A percentile compares a stretch with the other conserved stretches of the same genome.
Conservation (phyloP, 2,797 vertebrate species). For the Oreochromis grahami region DNA sequence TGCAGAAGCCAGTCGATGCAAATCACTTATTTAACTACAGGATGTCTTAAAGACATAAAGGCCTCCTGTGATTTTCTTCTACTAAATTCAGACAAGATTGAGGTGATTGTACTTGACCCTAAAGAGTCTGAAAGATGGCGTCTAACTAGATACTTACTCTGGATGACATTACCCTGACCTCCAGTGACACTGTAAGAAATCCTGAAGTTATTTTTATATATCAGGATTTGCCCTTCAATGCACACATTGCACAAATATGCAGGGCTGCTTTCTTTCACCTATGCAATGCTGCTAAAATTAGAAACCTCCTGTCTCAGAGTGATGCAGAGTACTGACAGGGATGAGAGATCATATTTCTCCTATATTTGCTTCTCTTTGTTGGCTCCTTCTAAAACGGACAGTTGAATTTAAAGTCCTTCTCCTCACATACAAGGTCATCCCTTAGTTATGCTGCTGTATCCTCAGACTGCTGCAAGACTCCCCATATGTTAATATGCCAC, state of each 20-base stretch:
- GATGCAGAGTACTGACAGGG: background rate
- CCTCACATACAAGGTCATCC: background rate
- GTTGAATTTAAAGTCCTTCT: background rate
- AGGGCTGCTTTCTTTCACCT: background rate
- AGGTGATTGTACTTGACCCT: background rate
- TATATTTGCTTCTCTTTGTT: background rate
- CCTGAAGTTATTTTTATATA: background rate
- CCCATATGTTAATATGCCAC: background rate
- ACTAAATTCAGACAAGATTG: background rate
- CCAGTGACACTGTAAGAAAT: background rate
- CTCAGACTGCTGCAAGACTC: background rate
- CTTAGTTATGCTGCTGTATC: background rate
- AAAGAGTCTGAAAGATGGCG: background rate
- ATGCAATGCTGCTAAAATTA: background rate
- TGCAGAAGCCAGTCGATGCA: rapidly evolving
- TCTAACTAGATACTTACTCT: background rate
- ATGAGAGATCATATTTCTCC: background rate
- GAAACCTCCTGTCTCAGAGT: background rate
- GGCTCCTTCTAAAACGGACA: background rate
- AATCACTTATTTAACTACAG: background rate
- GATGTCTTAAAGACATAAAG: background rate
- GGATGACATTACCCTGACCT: background rate
- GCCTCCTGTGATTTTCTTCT: background rate
- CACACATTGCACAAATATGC: background rate
- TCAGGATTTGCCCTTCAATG: background rate